Conservation (phyloP, 2,888 invertebrate species). For the Trissoscelio sp. region DNA sequence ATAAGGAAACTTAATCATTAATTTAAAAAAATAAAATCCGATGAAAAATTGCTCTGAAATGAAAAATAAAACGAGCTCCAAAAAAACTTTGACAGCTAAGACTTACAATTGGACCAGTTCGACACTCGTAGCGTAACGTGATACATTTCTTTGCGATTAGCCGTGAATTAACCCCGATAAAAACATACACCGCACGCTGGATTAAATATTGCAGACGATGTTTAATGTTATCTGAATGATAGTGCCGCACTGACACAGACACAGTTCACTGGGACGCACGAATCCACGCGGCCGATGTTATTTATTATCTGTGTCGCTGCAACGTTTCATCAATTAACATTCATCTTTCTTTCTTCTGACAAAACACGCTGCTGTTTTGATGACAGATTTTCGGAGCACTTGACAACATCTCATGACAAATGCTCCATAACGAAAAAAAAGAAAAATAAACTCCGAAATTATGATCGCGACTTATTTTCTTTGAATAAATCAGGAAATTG, state of each 20-base stretch:
- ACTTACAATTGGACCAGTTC: neutral
- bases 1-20: no score
- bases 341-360: conserved; percentile 11
- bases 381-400: neutral
- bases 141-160: conserved; percentile 20
- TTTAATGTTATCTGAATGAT: conserved; percentile 30
- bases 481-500: no score
- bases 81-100: conserved; percentile 20
- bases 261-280: conserved; percentile 2
- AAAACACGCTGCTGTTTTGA: conserved; percentile 3
- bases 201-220: conserved; percentile 30
- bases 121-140: neutral
- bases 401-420: no score
- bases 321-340: conserved; percentile 7
- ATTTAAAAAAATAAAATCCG: no score
- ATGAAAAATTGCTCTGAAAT: no score
- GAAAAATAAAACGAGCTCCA: neutral
- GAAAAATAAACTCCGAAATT: no score
- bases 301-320: conserved; percentile 17
- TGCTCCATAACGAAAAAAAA: no score
- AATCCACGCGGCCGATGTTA: conserved; percentile 8
- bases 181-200: conserved; percentile 19
- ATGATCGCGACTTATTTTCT: no score
- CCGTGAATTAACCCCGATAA: conserved; percentile 41
- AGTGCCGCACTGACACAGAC: neutral